Conservation (phyloP, 2,888 invertebrate species). For the Autographa pulchrina region DNA sequence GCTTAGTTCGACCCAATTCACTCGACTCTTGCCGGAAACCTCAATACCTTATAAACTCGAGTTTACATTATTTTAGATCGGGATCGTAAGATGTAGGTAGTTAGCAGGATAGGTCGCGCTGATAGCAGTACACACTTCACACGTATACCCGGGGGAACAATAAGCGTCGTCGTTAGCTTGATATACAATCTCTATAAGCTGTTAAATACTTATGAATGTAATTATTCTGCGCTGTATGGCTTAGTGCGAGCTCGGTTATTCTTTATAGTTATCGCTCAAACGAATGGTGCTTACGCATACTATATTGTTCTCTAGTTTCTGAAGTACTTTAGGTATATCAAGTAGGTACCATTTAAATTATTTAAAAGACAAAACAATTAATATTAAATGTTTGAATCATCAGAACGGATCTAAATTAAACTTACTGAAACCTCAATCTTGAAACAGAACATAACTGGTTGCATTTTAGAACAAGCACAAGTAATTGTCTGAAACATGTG, state of each 20-base stretch:
- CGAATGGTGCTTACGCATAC: not conserved
- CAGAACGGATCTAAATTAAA: not conserved
- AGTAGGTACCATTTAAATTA: not conserved
- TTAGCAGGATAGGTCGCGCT: not conserved
- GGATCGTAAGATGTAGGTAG: not conserved
- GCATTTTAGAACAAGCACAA: slow-evolving; percentile 9
- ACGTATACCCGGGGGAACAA: not conserved
- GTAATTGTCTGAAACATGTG: slow-evolving; percentile 14
- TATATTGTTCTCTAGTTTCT: not conserved
- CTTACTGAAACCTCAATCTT: not conserved
- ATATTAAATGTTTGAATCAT: no score
- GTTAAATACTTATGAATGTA: not conserved
- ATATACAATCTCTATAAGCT: not conserved
- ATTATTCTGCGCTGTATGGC: not conserved
- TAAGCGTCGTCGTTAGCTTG: slow-evolving; percentile 5
- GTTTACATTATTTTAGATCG: slow-evolving; percentile 25
- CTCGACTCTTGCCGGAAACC: slow-evolving; percentile 37
- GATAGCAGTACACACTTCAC: not conserved
- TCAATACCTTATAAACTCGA: slow-evolving; percentile 41
- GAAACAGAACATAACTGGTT: not conserved
- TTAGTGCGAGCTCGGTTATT: not conserved
- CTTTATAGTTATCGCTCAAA: not conserved
- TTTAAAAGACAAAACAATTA: no score
- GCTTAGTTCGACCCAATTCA: slow-evolving; percentile 55
- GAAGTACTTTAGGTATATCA: no score